These are phyloP conservation scores for Thunnus maccoyii DNA, from an alignment of 2,113 vertebrate species.

Conservation along the genomic window DNA sequence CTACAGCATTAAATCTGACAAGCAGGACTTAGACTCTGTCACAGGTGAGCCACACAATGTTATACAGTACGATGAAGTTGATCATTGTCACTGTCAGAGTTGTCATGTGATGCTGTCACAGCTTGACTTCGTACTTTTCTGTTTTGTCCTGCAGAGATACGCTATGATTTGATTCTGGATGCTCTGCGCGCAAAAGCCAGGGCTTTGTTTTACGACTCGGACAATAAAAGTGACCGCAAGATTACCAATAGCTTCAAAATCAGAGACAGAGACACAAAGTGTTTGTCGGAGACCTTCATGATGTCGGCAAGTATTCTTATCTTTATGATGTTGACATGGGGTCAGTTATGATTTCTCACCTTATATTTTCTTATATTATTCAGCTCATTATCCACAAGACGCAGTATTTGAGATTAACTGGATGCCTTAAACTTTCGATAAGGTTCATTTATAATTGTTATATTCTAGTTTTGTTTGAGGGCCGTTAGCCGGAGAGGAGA, in stretches of 20 bases:
- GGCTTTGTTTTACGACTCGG: constrained; percentile 69
- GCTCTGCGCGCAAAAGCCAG: constrained; percentile 79
- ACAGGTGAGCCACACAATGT: constrained; percentile 80
- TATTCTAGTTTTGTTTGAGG: constrained; percentile 3
- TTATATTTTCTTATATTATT: too few species aligned
- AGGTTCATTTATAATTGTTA: constrained; percentile 12
- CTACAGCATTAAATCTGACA: constrained; percentile 89
- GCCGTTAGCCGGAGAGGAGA: constrained; percentile 36
- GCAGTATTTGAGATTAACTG: background rate
- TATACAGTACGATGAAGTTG: background rate
- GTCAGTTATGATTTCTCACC: constrained; percentile 1
- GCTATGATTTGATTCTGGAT: constrained; percentile 80
- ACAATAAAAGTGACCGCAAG: constrained; percentile 73
- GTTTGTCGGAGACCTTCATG: constrained; percentile 76
- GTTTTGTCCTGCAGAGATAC: constrained; percentile 69
- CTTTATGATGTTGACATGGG: constrained; percentile 15
- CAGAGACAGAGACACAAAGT: constrained; percentile 43
- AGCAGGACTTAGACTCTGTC: constrained; percentile 27
- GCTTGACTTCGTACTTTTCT: background rate
- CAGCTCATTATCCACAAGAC: background rate
- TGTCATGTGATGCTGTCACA: background rate
- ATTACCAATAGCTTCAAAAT: constrained; percentile 59
- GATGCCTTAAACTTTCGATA: background rate
- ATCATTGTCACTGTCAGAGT: background rate
- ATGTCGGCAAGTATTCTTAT: constrained; percentile 86